Evolutionary conservation across 2,113 vertebrate species (phyloP).

Genomic region (Hippocampus guttulatus): DNA sequence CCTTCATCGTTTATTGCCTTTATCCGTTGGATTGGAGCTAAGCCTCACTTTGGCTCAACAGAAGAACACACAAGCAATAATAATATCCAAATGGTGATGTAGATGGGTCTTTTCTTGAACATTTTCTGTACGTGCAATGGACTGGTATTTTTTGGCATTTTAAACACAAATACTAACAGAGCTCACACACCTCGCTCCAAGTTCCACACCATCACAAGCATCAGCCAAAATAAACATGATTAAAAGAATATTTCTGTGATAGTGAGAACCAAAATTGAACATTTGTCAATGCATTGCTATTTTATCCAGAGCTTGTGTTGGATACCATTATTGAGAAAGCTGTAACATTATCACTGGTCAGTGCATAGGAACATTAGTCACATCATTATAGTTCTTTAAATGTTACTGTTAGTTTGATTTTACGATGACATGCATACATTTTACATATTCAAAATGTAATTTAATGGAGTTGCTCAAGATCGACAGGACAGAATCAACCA

Average conservation of each 20-base stretch:
- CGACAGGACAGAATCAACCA: too few relatives aligned
- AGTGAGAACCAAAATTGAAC: neutral
- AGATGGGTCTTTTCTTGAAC: neutral
- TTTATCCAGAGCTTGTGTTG: neutral
- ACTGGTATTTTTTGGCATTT: neutral
- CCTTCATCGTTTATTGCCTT: slow-evolving; percentile 13
- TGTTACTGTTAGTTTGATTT: too few relatives aligned
- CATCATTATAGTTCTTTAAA: neutral
- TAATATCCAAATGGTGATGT: too few relatives aligned
- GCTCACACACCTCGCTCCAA: too few relatives aligned
- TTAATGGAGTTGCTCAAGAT: too few relatives aligned
- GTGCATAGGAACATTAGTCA: neutral
- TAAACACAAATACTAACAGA: too few relatives aligned
- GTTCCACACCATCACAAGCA: neutral
- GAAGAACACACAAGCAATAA: neutral
- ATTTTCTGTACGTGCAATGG: neutral
- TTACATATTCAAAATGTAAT: too few relatives aligned
- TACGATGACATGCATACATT: too few relatives aligned
- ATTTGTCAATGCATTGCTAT: neutral
- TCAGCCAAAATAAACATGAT: neutral
- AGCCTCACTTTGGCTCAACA: slow-evolving; percentile 4
- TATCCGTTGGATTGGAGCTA: slow-evolving; percentile 3
- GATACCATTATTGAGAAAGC: neutral
- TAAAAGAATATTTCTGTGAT: too few relatives aligned
- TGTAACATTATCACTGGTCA: neutral